Evolutionary conservation across 2,113 vertebrate species (phyloP).

Genomic region (Xiphophorus couchianus): DNA sequence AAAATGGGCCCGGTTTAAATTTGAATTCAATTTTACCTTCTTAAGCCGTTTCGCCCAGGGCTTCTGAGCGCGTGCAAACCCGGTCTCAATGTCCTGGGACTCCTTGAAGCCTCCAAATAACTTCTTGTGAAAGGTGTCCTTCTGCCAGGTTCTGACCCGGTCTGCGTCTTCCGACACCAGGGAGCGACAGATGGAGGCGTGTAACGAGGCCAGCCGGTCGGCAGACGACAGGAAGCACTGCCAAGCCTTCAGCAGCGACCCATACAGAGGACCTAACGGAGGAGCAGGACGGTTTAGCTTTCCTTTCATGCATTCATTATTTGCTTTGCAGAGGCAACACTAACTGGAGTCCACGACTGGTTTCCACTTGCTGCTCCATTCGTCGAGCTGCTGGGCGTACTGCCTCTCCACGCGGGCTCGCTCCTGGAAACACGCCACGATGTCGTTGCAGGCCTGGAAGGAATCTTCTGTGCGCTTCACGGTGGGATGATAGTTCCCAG

Average conservation of each 20-base stretch:
- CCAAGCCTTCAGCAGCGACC: conserved; percentile 84
- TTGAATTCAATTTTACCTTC: conserved; percentile 71
- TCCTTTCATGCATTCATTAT: rapidly evolving
- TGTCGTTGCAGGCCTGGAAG: conserved; percentile 84
- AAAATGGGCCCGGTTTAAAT: background rate
- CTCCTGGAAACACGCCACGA: conserved; percentile 85
- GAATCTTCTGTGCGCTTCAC: conserved; percentile 83
- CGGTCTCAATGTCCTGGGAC: conserved; percentile 81
- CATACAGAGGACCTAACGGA: conserved; percentile 81
- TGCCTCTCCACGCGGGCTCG: conserved; percentile 83
- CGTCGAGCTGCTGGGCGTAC: conserved; percentile 84
- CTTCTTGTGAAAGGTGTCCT: conserved; percentile 85
- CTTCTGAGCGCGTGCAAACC: conserved; percentile 85
- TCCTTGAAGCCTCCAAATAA: conserved; percentile 87
- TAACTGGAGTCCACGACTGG: conserved; percentile 85
- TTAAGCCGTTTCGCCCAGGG: conserved; percentile 86
- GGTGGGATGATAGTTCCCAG: conserved; percentile 83
- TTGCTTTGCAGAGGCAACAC: conserved; percentile 29
- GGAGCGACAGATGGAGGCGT: conserved; percentile 83
- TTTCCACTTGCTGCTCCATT: conserved; percentile 87
- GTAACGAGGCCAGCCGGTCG: conserved; percentile 81
- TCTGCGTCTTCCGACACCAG: conserved; percentile 83
- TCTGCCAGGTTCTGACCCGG: conserved; percentile 84
- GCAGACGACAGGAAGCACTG: conserved; percentile 84
- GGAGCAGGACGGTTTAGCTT: background rate